Evolutionary conservation across 2,888 invertebrate species (phyloP), one percentile per base, ranked within the genome.

Genomic region (Rhorus exstirpatorius): DNA sequence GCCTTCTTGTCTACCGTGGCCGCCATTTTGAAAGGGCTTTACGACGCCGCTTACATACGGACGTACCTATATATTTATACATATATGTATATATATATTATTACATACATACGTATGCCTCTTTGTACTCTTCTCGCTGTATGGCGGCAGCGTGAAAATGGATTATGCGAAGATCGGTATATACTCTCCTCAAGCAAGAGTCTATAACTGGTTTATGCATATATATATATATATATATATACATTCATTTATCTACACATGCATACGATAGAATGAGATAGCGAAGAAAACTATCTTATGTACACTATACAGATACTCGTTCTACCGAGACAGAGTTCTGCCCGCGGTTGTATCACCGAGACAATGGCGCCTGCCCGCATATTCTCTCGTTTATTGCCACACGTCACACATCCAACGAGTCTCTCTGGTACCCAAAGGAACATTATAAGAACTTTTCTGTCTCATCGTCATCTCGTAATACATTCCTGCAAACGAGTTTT

Each of bases 11-110:
- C 53, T 55, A 19, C 71, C 31, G 63, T 60, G 31, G 31, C 21
- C 88, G 88, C 87, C 88, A 88, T 89, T 88, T 88, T 86, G 88
- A 88, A 89, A 88, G 88, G 83, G 81, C 75, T 68, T 75, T 53
- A 46, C 82, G 71, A 67, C 65, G 38, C 35, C 61, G 24, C 31
- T 21, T 35, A 61, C 17, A n/a, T n/a, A 74, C 31, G 41, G 1
- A 10, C 17, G 38, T 14, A 31, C 41, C 35, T 14, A 26, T 24
- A 38, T 41, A 49, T 31, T 19, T 38, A 31, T 19, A 58, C n/a
- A 26, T 26, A 67, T 41, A 24, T 24, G 14, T 38, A 14, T 31
- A 49, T 61, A n/a, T n/a, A n/a, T n/a, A n/a, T n/a, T n/a, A n/a
- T n/a, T n/a, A 46, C 17, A 24, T 58, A 17, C 58, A 24, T 8